Percentiles rank a stretch among this genome's conserved stretches.
phyloP scores from a whole-genome alignment of 1,140 invertebrate species.

The Drosophila leontia region DNA sequence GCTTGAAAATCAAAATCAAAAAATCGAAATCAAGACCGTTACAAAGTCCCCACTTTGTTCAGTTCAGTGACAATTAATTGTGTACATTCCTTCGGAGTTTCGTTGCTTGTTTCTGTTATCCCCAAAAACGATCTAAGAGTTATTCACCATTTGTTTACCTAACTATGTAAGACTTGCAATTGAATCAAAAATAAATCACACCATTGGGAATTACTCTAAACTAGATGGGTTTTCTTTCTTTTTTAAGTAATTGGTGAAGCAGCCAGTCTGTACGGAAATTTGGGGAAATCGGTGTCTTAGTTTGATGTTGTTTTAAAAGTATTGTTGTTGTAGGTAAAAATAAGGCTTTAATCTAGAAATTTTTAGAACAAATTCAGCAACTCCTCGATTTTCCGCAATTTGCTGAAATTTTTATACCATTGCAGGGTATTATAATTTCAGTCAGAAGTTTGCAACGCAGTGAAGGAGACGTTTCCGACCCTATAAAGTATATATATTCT shows the following conservation, averaged over 20 bases:
- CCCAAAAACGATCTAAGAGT: constrained; percentile 21
- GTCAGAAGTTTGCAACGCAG: no score
- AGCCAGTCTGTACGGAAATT: no score
- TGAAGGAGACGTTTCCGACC: no score
- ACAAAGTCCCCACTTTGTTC: constrained; percentile 28
- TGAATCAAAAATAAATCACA: constrained; percentile 81
- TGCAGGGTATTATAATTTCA: no score
- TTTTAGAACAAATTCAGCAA: no score
- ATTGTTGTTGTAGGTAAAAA: no score
- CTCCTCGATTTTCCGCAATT: no score
- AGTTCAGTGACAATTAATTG: constrained; percentile 35
- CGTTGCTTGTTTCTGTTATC: constrained; percentile 43
- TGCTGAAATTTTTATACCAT: no score
- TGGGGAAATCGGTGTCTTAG: no score
- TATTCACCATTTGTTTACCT: constrained; percentile 57
- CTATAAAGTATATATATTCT: no score
- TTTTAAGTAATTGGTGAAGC: not conserved
- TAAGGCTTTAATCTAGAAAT: no score
- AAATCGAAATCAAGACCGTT: constrained; percentile 56
- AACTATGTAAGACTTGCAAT: constrained; percentile 76
- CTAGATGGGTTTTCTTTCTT: not conserved
- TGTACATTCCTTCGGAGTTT: constrained; percentile 38
- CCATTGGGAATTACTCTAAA: constrained; percentile 63
- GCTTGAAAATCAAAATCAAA: constrained; percentile 39
- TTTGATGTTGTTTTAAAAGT: no score